phyloP scores from a whole-genome alignment of 2,113 vertebrate species.

The Aplodontia rufa region DNA sequence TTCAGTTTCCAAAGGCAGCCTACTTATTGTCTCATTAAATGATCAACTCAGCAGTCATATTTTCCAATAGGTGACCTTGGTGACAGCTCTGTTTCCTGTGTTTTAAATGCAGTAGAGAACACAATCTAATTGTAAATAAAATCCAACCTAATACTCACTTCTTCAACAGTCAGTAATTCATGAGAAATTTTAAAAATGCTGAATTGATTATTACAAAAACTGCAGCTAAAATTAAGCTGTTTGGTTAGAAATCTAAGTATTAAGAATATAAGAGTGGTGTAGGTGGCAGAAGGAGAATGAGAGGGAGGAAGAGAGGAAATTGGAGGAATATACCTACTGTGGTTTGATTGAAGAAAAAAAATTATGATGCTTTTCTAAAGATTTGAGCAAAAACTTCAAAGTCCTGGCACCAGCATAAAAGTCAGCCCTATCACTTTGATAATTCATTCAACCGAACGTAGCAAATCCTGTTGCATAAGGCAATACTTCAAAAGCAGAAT shows the following conservation, averaged over 20 bases:
- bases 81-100: not conserved
- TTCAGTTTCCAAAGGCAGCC: slow-evolving; percentile 34
- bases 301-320: not conserved
- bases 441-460: not conserved
- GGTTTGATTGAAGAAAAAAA: not conserved
- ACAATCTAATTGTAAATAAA: not conserved
- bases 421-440: not conserved
- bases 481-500: not conserved
- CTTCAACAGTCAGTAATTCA: not conserved
- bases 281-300: not conserved
- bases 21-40: slow-evolving; percentile 56
- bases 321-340: not conserved
- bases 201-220: not conserved
- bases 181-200: slow-evolving; percentile 17
- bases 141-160: not conserved
- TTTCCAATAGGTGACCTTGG: not conserved
- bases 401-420: not conserved
- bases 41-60: not conserved
- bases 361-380: not conserved
- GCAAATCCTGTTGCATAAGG: not conserved
- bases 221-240: not conserved
- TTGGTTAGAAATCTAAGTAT: not conserved
- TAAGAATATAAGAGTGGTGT: not conserved
- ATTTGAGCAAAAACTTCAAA: slow-evolving; percentile 10
- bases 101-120: not conserved